These are phyloP conservation scores for Apamea epomidion DNA, from an alignment of 2,888 invertebrate species.

Conservation along the genomic window DNA sequence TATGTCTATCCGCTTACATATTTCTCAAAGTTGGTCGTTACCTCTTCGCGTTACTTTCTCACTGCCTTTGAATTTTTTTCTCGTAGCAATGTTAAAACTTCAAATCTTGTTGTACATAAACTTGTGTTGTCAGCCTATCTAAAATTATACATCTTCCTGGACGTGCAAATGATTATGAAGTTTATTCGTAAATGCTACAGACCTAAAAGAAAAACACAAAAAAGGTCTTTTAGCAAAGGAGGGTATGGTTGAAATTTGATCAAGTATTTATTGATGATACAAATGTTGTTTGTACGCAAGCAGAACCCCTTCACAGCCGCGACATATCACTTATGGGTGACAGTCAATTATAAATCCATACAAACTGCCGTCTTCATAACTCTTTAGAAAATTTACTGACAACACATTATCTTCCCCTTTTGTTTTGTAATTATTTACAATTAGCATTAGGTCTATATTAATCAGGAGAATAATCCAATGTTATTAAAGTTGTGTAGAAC, in stretches of 20 bases:
- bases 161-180: conserved; percentile 39
- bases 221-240: conserved; percentile 14
- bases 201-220: conserved; percentile 7
- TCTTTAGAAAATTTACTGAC: conserved; percentile 72
- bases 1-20: conserved; percentile 70
- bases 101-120: conserved; percentile 74
- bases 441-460: conserved; percentile 80
- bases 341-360: conserved; percentile 83
- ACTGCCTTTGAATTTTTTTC: conserved; percentile 65
- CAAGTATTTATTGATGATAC: conserved; percentile 15
- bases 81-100: conserved; percentile 89
- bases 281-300: conserved; percentile 53
- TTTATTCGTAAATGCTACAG: conserved; percentile 2
- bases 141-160: conserved; percentile 46
- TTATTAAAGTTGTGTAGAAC: conserved; percentile 86
- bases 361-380: conserved; percentile 71
- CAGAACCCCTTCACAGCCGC: conserved; percentile 70
- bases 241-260: conserved; percentile 11
- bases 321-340: conserved; percentile 86
- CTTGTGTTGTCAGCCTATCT: conserved; percentile 83
- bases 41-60: conserved; percentile 62
- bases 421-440: conserved; percentile 84
- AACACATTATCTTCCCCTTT: conserved; percentile 79
- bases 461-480: conserved; percentile 83
- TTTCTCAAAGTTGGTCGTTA: conserved; percentile 87